These are phyloP conservation scores for Muscina levida DNA, from an alignment of 2,888 invertebrate genomes.

Conservation along the genomic window DNA sequence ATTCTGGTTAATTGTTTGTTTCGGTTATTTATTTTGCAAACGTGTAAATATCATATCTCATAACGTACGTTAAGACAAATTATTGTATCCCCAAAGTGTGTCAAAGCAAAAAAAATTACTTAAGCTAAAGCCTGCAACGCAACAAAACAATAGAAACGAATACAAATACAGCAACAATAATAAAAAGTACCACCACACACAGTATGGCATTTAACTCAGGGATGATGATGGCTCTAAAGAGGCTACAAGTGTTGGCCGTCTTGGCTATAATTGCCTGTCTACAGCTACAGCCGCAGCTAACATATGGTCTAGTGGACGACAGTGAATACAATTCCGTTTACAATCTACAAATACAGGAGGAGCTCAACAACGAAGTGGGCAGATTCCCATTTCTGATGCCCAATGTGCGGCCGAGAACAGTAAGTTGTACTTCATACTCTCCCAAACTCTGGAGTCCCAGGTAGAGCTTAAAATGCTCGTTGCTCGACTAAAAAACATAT, in stretches of 20 bases:
- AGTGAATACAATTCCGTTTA: conserved; percentile 55
- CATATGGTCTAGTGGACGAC: conserved; percentile 61
- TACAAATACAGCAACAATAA: conserved; percentile 30
- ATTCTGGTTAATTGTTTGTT: conserved; percentile 19
- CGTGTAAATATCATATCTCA: too few species aligned
- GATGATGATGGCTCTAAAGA: conserved; percentile 58
- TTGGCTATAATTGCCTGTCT: conserved; percentile 39
- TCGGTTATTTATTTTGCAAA: too few species aligned
- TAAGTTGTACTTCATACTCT: conserved; percentile 78
- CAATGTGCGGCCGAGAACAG: conserved; percentile 88
- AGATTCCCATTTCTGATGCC: conserved; percentile 90
- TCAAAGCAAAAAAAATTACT: conserved; percentile 27
- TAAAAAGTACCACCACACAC: conserved; percentile 14
- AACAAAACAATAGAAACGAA: too few species aligned
- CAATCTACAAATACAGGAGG: conserved; percentile 42
- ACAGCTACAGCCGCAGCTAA: conserved; percentile 49
- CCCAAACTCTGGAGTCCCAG: too few species aligned
- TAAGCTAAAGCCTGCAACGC: conserved; percentile 31
- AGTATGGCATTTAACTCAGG: conserved; percentile 56
- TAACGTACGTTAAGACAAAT: too few species aligned
- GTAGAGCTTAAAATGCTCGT: too few species aligned
- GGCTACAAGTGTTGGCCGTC: conserved; percentile 62
- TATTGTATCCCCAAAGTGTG: too few species aligned
- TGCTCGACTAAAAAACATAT: too few species aligned
- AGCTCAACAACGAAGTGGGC: conserved; percentile 67